These are phyloP conservation scores for Hemiscyllium ocellatum DNA, from an alignment of 2,113 vertebrate genomes.

Conservation along the genomic window DNA sequence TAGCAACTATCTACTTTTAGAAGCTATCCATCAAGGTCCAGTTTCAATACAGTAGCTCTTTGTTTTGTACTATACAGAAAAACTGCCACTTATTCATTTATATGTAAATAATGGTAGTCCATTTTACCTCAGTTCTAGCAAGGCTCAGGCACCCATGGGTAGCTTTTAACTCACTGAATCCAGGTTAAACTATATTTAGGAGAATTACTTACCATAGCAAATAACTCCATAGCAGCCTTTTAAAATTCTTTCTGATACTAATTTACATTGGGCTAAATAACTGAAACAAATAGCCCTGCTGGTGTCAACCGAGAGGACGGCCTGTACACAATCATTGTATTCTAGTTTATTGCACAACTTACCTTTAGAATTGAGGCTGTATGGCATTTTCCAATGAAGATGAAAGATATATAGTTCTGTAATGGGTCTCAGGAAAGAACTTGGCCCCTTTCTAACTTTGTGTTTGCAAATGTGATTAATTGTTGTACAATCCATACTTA, in stretches of 20 bases:
- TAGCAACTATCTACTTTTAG: conserved; percentile 98
- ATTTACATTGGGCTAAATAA: background rate
- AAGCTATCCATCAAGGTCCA: conserved; percentile 97
- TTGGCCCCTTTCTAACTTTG: background rate
- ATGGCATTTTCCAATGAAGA: background rate
- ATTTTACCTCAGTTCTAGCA: background rate
- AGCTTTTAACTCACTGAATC: background rate
- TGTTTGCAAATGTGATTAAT: background rate
- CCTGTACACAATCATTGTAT: background rate
- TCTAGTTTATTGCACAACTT: background rate
- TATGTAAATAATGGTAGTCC: conserved; percentile 12
- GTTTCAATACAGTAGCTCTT: conserved; percentile 88
- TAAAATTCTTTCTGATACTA: background rate
- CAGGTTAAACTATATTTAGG: background rate
- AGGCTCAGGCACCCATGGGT: background rate
- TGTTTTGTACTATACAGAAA: conserved; percentile 99
- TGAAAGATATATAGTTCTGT: background rate
- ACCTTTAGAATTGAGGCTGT: background rate
- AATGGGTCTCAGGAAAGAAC: background rate
- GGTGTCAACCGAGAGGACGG: background rate
- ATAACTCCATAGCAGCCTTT: background rate
- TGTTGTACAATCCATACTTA: background rate
- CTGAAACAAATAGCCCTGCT: conserved; percentile 2
- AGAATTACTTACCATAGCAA: background rate
- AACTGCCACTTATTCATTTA: conserved; percentile 87